Base-by-base conservation (phyloP, 2,113 vertebrate species). In the Tapirus terrestris region DNA sequence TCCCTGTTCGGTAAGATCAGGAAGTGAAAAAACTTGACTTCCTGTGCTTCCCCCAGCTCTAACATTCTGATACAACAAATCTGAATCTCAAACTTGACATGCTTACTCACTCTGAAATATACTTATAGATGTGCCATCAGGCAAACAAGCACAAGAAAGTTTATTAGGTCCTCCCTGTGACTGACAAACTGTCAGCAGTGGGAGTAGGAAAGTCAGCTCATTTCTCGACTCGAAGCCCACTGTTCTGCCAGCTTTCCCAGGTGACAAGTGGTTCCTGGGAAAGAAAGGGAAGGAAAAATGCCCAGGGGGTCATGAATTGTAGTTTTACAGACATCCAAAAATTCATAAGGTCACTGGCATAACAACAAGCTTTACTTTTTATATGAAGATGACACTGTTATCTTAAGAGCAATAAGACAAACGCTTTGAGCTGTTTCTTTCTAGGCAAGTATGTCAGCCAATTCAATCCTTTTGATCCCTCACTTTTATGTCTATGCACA, bases 91-190 rank as follows among this genome's bases (percentile, higher is more conserved):
- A 87, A 61, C 12, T 53, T 95, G 39, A 48, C 20, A 27, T 23
- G 25, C 27, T 68, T 88, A 94, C 39, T 89, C 33, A 53, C 53
- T 72, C 2, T 84, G 16, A 63, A 90, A 87, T 94, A 76, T 83
- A 92, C 63, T 92, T 92, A 63, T 11, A 68, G 14, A 63, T 53
- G 31, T 83, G 23, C 33, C 56, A 94, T 58, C 88, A n/a, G 36
- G 58, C 3, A 95, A 89, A 86, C 43, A 90, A 97, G 17, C 39
- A 81, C 87, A 68, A 76, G 63, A 48, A 75, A 80, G 43, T 80
- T 65, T 88, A 70, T 56, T 13, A 53, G 5, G 23, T 84, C 86
- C 27, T 89, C 60, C 17, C 56, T 27, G 68, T 58, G 45, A 79
- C 39, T 65, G 29, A 80, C 27, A 85, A 90, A 89, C 48, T 21